These are phyloP conservation scores for Formica aserva DNA, from an alignment of 2,888 invertebrate genomes.

Conservation along the genomic window DNA sequence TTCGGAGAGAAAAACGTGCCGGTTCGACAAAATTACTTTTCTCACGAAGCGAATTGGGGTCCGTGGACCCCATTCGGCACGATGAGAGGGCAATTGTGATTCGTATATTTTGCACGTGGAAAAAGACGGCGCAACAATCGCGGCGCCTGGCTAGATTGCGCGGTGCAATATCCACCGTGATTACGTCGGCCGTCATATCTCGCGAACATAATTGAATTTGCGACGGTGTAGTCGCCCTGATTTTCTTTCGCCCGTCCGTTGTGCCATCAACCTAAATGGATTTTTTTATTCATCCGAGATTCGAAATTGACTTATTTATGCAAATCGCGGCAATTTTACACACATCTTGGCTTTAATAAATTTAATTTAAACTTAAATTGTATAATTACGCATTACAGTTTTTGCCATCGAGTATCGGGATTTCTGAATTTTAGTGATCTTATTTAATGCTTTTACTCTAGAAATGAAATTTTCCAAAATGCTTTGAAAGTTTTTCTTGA, in stretches of 20 bases:
- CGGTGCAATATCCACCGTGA: slow-evolving; percentile 64
- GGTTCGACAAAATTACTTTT: slow-evolving; percentile 42
- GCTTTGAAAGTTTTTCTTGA: slow-evolving; percentile 13
- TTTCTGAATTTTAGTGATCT: background rate
- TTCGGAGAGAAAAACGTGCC: background rate
- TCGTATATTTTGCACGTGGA: slow-evolving; percentile 49
- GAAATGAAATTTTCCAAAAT: background rate
- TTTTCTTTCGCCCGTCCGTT: slow-evolving; percentile 22
- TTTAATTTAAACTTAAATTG: background rate
- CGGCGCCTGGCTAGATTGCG: slow-evolving; percentile 53
- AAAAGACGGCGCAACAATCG: slow-evolving; percentile 57
- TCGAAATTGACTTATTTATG: background rate
- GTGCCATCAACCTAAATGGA: slow-evolving; percentile 33
- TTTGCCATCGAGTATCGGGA: background rate
- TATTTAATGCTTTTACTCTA: background rate
- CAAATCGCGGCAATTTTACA: background rate
- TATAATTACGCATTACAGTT: background rate
- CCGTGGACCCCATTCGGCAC: slow-evolving; percentile 27
- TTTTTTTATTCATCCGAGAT: slow-evolving; percentile 29
- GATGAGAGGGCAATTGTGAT: slow-evolving; percentile 64
- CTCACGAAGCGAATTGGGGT: background rate
- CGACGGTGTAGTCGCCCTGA: slow-evolving; percentile 46
- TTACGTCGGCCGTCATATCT: slow-evolving; percentile 66
- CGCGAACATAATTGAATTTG: slow-evolving; percentile 67
- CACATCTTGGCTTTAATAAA: background rate